phyloP scores from a whole-genome alignment of 2,113 vertebrate species.

The Trogon surrucura region DNA sequence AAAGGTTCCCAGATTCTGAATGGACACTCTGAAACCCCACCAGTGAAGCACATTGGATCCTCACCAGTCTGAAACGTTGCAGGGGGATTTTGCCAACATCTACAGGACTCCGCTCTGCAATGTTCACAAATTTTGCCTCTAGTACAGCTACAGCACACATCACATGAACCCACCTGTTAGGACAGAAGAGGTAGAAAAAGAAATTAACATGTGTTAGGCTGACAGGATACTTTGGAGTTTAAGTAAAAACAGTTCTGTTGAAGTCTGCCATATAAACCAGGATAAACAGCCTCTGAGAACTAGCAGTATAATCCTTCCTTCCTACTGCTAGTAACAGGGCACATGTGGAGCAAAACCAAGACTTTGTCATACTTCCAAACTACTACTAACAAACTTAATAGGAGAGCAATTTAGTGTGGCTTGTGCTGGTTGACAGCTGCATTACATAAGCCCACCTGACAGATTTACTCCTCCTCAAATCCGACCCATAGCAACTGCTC shows the following conservation, averaged over 20 bases:
- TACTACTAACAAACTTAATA: not conserved
- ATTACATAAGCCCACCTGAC: not conserved
- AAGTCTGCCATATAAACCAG: not conserved
- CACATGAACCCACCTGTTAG: conserved; percentile 94
- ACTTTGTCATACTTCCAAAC: not conserved
- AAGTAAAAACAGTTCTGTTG: not conserved
- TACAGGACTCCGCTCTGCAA: conserved; percentile 90
- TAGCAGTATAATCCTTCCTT: not conserved
- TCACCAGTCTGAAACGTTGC: conserved; percentile 93
- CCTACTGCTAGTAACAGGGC: not conserved
- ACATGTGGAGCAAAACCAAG: not conserved
- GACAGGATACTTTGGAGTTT: not conserved
- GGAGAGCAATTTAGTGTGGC: not conserved
- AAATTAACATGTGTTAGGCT: not conserved
- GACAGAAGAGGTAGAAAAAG: not conserved
- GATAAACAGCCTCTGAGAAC: not conserved
- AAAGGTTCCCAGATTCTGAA: not conserved
- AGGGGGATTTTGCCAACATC: conserved; percentile 94
- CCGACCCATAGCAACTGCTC: not conserved
- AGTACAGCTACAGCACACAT: conserved; percentile 94
- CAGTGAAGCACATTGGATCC: not conserved
- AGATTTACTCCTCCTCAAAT: not conserved
- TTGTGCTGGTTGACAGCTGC: not conserved
- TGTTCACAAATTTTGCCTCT: conserved; percentile 95
- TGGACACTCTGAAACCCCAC: not conserved